Evolutionary conservation across 1,140 invertebrate species (phyloP), one percentile per base, ranked within the genome.

Genomic region (Heterodera schachtii): DNA sequence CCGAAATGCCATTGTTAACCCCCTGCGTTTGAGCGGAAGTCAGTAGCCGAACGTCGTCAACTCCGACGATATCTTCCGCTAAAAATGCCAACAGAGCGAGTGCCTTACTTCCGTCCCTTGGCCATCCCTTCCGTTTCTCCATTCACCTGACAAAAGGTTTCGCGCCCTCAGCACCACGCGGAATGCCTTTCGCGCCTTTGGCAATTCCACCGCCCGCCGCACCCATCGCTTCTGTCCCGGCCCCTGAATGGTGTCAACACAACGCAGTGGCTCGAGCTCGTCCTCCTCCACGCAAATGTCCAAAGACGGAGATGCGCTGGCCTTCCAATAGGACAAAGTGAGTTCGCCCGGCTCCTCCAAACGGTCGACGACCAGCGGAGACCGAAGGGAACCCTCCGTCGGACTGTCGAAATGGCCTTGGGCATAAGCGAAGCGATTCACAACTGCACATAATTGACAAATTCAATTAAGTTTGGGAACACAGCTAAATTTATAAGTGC

Each of bases 1-100:
- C 31, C 41, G 44, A 41, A n/a, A 71, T 7, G 69, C 57, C 16
- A 19, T 41, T 43, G 31, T 41, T 71, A 52, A 4, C 57, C 19
- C 16, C 16, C 71, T 19, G 7, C 49, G 19, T 7, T 31, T 64
- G 47, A 1, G 49, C 75, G 19, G 49, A n/a, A 76, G 9, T 81
- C 47, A 80, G 67, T 41, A 82, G 46, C 31, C 80, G 81, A 52
- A 82, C 46, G 47, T 82, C 81, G 31, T 82, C 81, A 21, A 82
- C 75, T 19, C 79, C 70, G 41, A 82, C 66, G 31, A 82, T 82
- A 74, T 82, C 81, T 81, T 82, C 81, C 0, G 81, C 81, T 73
- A 43, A 79, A 78, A 78, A 21, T 46, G 3, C 31, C 16, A 69
- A 69, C 1, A 31, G 31, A 1, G 31, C 31, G 31, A 31, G 1